Conservation (phyloP, 2,113 vertebrate genomes). For the Protomyctophum bolini region DNA sequence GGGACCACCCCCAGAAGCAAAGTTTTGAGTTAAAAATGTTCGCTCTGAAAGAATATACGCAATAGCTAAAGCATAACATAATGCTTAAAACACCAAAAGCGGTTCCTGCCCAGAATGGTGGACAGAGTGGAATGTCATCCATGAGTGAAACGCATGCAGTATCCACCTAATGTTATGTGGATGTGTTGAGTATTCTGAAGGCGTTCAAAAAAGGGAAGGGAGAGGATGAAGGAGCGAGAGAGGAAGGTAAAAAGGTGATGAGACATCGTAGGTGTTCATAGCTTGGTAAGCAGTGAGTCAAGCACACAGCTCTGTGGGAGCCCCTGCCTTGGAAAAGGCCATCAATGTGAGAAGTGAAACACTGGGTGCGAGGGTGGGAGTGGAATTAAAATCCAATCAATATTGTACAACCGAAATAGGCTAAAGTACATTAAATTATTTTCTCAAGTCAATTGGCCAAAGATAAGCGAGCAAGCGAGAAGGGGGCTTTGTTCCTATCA, state of each 20-base stretch:
- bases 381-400: slow-evolving; percentile 25
- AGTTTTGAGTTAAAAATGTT: too few relatives aligned
- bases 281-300: not conserved
- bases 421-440: slow-evolving; percentile 16
- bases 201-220: not conserved
- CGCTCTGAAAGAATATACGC: too few relatives aligned
- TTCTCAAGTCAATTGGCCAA: slow-evolving; percentile 21
- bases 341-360: not conserved
- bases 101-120: too few relatives aligned
- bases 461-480: slow-evolving; percentile 24
- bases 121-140: too few relatives aligned
- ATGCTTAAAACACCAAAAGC: too few relatives aligned
- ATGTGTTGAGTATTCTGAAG: too few relatives aligned
- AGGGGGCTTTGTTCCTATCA: slow-evolving; percentile 9
- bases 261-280: not conserved
- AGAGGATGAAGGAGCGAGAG: not conserved
- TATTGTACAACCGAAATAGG: slow-evolving; percentile 21
- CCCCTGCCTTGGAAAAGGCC: slow-evolving; percentile 1
- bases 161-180: too few relatives aligned
- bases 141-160: not conserved
- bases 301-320: not conserved
- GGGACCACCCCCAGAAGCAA: too few relatives aligned
- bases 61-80: too few relatives aligned
- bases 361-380: slow-evolving; percentile 10
- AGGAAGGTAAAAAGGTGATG: not conserved